These are phyloP conservation scores for Alces alces DNA, from an alignment of 2,113 vertebrate genomes.

Conservation along the genomic window DNA sequence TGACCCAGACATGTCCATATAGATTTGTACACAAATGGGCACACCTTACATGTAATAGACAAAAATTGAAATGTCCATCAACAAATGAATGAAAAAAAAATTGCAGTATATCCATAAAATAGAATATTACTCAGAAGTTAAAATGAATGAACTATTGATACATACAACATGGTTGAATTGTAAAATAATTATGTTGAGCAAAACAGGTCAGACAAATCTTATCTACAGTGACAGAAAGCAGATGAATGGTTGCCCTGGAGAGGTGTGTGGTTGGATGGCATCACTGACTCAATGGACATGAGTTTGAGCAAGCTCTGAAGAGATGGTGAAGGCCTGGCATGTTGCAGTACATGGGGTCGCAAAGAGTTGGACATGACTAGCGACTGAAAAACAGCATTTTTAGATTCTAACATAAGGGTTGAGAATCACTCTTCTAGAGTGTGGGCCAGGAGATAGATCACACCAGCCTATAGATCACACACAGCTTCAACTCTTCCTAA, in stretches of 20 bases:
- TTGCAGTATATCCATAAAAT: not conserved
- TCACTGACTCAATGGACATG: not conserved
- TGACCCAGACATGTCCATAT: not conserved
- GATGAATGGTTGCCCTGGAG: too few relatives aligned
- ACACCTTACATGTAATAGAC: not conserved
- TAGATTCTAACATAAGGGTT: not conserved
- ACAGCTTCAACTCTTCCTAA: not conserved
- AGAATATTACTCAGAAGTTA: not conserved
- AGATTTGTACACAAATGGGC: not conserved
- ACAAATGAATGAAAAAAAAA: not conserved
- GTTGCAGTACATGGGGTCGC: not conserved
- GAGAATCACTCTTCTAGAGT: not conserved
- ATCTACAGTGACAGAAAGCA: not conserved
- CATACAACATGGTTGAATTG: not conserved
- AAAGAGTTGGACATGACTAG: not conserved
- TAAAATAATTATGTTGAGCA: not conserved
- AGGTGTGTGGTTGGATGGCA: not conserved
- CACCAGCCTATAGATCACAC: too few relatives aligned
- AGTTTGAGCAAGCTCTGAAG: not conserved
- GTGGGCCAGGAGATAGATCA: not conserved
- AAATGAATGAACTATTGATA: not conserved
- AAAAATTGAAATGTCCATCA: not conserved
- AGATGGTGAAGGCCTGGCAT: not conserved
- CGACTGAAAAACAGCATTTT: not conserved
- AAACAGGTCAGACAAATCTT: not conserved